phyloP scores from a whole-genome alignment of 2,888 invertebrate genomes.

The Campoplex capitator region DNA sequence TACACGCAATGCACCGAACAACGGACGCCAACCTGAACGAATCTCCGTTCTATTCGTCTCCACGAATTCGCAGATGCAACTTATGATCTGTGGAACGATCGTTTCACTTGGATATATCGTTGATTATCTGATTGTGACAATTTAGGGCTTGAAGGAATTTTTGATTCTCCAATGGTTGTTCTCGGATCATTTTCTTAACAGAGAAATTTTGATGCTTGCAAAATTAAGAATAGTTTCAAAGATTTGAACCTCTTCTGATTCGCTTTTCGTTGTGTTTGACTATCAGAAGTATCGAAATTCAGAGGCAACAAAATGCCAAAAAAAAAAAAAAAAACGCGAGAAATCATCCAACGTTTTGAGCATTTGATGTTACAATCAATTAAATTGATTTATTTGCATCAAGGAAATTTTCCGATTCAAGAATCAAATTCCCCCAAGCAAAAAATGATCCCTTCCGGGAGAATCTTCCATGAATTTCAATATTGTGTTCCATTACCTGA shows the following conservation, averaged over 20 bases:
- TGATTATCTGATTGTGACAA: slow-evolving; percentile 22
- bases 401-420: not conserved
- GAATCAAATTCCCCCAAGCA: slow-evolving; percentile 33
- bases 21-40: slow-evolving; percentile 97
- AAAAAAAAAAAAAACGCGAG: no score
- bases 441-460: slow-evolving; percentile 27
- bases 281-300: no score
- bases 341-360: not conserved
- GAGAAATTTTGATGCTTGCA: not conserved
- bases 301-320: no score
- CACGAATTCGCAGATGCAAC: slow-evolving; percentile 97
- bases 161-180: not conserved
- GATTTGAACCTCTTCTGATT: not conserved
- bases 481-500: slow-evolving; percentile 74
- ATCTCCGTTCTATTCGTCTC: slow-evolving; percentile 97
- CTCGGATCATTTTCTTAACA: not conserved
- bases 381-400: not conserved
- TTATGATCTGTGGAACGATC: slow-evolving; percentile 90
- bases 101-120: slow-evolving; percentile 61
- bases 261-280: no score
- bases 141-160: slow-evolving; percentile 7
- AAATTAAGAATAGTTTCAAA: not conserved
- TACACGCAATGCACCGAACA: slow-evolving; percentile 96
- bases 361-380: not conserved
- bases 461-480: not conserved